Evolutionary conservation across 2,113 vertebrate species (phyloP), one percentile per base, ranked within the genome.

Genomic region (Hippocampus guttulatus): DNA sequence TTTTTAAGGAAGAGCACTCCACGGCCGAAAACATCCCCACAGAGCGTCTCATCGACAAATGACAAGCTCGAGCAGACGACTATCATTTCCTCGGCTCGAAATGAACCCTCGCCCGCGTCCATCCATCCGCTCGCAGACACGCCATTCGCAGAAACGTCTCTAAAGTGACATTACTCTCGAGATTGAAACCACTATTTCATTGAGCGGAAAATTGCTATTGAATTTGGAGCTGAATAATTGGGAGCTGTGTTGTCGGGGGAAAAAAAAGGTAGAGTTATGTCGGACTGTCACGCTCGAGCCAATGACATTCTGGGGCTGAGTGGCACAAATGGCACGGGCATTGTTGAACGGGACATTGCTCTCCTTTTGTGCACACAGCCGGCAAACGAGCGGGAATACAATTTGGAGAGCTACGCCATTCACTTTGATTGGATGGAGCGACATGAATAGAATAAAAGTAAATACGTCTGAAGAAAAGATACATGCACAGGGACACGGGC

Each of bases 141-240:
- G 86, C 77, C 85, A 79, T 88, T 91, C 84, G 43, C 87, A 81
- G 85, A 88, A 88, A 86, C 87, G 79, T 83, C 90, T 86, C 85
- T 70, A 88, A 91, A 88, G 86, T 90, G 83, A 85, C 88, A 87
- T 87, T 85, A 90, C 90, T 90, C 88, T 30, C 65, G 79, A 88
- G 90, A 90, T 88, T 90, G 89, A 89, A 89, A 89, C 89, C 89
- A 85, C 89, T 88, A 90, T 91, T 91, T 91, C 90, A 90, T 90
- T 90, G 89, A 89, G 87, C 85, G 88, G 88, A 90, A 91, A 90
- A 91, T 89, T 88, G 89, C 89, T 91, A 90, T 91, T 91, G 89
- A 90, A 90, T 91, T 90, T 88, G 85, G 84, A 80, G 87, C 87
- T 90, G 86, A 88, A 90, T 91, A 90, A 91, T 91, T 91, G 89